A percentile compares a stretch with the other conserved stretches of the same genome.
phyloP scores from a whole-genome alignment of 1,140 invertebrate species.

The Metopolophium dirhodum region DNA sequence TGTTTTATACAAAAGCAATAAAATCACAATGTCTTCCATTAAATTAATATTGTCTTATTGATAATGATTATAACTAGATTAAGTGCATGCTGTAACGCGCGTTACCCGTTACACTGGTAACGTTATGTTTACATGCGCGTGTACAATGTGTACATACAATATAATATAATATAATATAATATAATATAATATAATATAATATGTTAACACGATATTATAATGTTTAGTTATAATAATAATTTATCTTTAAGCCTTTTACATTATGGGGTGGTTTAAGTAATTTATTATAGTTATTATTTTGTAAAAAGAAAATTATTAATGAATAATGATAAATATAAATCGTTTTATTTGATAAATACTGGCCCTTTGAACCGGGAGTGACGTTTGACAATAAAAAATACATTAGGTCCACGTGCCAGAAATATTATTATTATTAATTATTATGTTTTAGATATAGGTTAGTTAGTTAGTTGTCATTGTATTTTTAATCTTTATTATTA shows the following conservation, averaged over 20 bases:
- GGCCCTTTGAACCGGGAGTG: constrained; percentile 50
- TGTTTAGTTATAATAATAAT: neutral
- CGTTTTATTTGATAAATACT: constrained; percentile 16
- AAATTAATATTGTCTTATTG: neutral
- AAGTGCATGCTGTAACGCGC: neutral
- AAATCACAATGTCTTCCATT: constrained; percentile 55
- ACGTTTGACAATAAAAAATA: constrained; percentile 53
- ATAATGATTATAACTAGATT: neutral
- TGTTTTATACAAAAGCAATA: constrained; percentile 34
- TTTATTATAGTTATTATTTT: neutral
- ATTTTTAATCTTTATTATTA: neutral
- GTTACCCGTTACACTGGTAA: neutral
- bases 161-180: neutral
- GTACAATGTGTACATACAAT: too few species aligned
- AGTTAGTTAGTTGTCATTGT: neutral
- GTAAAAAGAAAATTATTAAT: neutral
- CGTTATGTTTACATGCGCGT: neutral
- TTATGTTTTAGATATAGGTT: neutral
- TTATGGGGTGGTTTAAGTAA: neutral
- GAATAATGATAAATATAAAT: neutral
- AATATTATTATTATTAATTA: neutral
- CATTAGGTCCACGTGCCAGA: constrained; percentile 43
- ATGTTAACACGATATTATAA: neutral
- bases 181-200: neutral
- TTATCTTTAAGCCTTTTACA: neutral